These are phyloP conservation scores for Atlantisia rogersi DNA, from an alignment of 2,113 vertebrate species.

Conservation along the genomic window DNA sequence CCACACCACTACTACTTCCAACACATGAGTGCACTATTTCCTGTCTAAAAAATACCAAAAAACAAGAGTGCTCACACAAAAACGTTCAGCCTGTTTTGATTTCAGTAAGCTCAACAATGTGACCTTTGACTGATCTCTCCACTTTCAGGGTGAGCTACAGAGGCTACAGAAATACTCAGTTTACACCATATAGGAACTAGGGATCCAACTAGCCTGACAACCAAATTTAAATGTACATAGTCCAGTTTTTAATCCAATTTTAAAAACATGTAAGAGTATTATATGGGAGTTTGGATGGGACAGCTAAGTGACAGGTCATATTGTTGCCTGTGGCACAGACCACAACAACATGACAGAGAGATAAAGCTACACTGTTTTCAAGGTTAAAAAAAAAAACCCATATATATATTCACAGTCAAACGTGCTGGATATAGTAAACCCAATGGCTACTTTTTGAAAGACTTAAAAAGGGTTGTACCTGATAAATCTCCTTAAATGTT, in stretches of 20 bases:
- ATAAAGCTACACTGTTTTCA: background rate
- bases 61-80: background rate
- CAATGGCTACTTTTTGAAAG: background rate
- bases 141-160: background rate
- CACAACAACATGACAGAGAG: background rate
- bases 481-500: background rate
- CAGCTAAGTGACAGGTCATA: background rate
- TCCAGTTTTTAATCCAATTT: background rate
- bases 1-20: background rate
- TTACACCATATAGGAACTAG: background rate
- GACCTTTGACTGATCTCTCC: background rate
- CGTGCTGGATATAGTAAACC: background rate
- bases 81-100: background rate
- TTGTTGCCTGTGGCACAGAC: background rate
- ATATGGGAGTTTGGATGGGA: background rate
- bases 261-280: background rate
- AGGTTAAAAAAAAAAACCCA: background rate
- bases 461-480: background rate
- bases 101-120: background rate
- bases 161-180: background rate
- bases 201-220: background rate
- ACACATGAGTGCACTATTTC: background rate
- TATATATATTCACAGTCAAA: background rate
- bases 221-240: background rate
- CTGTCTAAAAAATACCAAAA: background rate